phyloP scores from a whole-genome alignment of 2,888 invertebrate genomes.

The Ariolimax columbianus region DNA sequence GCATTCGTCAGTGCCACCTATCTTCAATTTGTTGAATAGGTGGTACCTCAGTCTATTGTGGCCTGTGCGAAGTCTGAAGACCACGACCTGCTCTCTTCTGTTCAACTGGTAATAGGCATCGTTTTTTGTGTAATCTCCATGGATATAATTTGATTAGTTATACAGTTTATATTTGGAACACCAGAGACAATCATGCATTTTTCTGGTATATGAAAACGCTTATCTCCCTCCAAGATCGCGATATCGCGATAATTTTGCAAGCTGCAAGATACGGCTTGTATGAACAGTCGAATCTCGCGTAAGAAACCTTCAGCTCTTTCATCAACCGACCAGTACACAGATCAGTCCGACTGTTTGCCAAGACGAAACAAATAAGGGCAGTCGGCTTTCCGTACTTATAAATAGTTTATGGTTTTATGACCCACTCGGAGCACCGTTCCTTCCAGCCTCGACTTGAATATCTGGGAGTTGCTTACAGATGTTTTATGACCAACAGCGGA shows the following conservation, averaged over 20 bases:
- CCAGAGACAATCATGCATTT: too few relatives aligned
- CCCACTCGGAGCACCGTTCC: constrained; percentile 23
- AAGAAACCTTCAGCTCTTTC: neutral
- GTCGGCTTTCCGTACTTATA: constrained; percentile 11
- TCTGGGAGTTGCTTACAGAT: neutral
- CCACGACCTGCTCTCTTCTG: too few relatives aligned
- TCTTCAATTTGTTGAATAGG: too few relatives aligned
- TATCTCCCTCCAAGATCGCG: too few relatives aligned
- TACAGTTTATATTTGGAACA: too few relatives aligned
- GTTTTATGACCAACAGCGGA: constrained; percentile 2
- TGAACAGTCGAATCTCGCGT: neutral
- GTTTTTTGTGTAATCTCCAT: too few relatives aligned
- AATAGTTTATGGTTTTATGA: constrained; percentile 34
- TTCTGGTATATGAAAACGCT: too few relatives aligned
- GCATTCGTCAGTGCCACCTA: too few relatives aligned
- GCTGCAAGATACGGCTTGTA: neutral
- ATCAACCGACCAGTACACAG: neutral
- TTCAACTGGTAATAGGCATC: too few relatives aligned
- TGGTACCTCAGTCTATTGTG: too few relatives aligned
- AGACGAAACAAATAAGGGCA: neutral
- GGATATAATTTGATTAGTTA: too few relatives aligned
- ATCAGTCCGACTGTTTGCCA: neutral
- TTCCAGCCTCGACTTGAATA: neutral
- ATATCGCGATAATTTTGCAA: neutral
- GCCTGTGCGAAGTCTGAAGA: too few relatives aligned